Percentiles rank a stretch among this genome's conserved stretches.
Evolutionary conservation across 1,140 invertebrate genomes (phyloP).

Genomic region (Drosophila nannoptera): DNA sequence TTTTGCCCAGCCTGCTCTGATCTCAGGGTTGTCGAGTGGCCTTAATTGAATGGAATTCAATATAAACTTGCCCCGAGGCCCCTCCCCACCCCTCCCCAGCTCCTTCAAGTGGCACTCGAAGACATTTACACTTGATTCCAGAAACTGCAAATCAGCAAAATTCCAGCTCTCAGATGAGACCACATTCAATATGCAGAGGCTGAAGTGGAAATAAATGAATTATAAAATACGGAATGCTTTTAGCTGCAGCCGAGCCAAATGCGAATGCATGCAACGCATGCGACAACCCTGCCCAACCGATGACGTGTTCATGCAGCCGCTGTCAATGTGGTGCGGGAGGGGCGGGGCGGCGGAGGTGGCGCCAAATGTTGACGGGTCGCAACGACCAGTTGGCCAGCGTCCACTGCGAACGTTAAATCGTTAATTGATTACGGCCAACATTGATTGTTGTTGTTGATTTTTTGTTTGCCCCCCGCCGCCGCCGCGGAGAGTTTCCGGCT

Average conservation of each 20-base stretch:
- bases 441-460: constrained; percentile 71
- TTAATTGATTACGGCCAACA: constrained; percentile 76
- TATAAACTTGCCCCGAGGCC: constrained; percentile 23
- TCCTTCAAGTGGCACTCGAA: too few species aligned
- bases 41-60: constrained; percentile 55
- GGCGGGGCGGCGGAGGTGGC: constrained; percentile 25
- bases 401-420: constrained; percentile 69
- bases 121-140: too few species aligned
- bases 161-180: too few species aligned
- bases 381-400: constrained; percentile 50
- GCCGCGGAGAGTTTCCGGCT: background rate
- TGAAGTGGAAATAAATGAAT: too few species aligned
- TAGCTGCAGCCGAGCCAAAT: background rate
- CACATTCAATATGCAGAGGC: too few species aligned
- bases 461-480: constrained; percentile 16
- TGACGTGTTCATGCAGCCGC: constrained; percentile 70
- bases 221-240: constrained; percentile 12
- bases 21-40: constrained; percentile 62
- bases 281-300: constrained; percentile 25
- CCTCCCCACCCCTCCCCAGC: too few species aligned
- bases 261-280: background rate
- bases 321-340: constrained; percentile 52
- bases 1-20: constrained; percentile 39
- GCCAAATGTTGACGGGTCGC: constrained; percentile 60
- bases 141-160: too few species aligned